These are phyloP conservation scores for Tenthredo notha DNA, from an alignment of 2,888 invertebrate species.

Conservation along the genomic window DNA sequence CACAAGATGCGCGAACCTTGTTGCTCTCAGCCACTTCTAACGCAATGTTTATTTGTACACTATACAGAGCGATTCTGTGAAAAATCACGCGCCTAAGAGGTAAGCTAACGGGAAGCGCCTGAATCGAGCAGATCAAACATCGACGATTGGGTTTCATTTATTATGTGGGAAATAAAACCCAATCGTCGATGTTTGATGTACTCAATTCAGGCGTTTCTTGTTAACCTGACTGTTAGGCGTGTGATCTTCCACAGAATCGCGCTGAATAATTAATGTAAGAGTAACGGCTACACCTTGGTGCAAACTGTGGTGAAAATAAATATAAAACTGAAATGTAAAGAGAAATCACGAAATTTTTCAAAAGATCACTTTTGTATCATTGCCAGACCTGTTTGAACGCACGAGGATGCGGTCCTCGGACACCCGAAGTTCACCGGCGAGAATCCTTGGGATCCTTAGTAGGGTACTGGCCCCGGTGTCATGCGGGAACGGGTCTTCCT, in stretches of 20 bases:
- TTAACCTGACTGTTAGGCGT: too few species aligned
- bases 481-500: constrained; percentile 69
- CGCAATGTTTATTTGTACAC: neutral
- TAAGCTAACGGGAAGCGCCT: too few species aligned
- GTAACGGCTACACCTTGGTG: neutral
- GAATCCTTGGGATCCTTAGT: constrained; percentile 73
- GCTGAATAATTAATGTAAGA: neutral
- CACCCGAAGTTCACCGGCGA: constrained; percentile 74
- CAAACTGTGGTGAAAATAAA: neutral
- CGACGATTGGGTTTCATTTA: too few species aligned
- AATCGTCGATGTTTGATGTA: too few species aligned
- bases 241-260: too few species aligned
- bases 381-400: constrained; percentile 70
- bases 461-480: constrained; percentile 71
- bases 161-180: too few species aligned
- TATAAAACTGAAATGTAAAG: neutral
- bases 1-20: neutral
- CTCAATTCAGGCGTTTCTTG: too few species aligned
- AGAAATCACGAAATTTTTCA: neutral
- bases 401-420: constrained; percentile 71
- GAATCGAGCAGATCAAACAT: too few species aligned
- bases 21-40: neutral
- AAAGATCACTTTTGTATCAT: neutral
- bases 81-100: too few species aligned
- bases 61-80: neutral